These are phyloP conservation scores for Dendrolimus punctatus DNA, from an alignment of 1,140 invertebrate species.

Conservation along the genomic window DNA sequence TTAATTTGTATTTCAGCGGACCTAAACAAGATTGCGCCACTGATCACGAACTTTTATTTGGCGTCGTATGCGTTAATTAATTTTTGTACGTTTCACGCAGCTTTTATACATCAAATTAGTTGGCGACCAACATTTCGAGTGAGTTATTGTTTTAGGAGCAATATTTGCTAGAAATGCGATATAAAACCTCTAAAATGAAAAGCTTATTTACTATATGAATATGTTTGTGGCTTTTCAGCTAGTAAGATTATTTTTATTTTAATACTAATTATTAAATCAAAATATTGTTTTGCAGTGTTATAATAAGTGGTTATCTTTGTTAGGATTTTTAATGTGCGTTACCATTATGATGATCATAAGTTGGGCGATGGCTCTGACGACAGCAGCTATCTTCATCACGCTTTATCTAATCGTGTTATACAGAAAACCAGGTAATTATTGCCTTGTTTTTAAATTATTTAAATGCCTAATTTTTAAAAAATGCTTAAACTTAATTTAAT, in stretches of 20 bases:
- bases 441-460: too few species aligned
- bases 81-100: conserved; percentile 95
- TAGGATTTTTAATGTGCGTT: conserved; percentile 89
- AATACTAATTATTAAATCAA: too few species aligned
- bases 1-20: conserved; percentile 75
- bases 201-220: background rate
- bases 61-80: conserved; percentile 97
- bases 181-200: background rate
- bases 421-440: conserved; percentile 83
- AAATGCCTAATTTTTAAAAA: too few species aligned
- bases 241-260: too few species aligned
- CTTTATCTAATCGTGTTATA: conserved; percentile 91
- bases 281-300: conserved; percentile 78
- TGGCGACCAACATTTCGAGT: conserved; percentile 91
- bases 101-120: conserved; percentile 85
- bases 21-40: conserved; percentile 91
- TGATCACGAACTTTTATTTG: conserved; percentile 97
- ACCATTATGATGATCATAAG: conserved; percentile 94
- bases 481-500: too few species aligned
- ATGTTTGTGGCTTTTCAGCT: too few species aligned
- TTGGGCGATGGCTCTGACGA: conserved; percentile 90
- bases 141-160: conserved; percentile 31
- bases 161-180: background rate
- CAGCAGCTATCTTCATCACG: conserved; percentile 86
- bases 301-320: conserved; percentile 91